Percentiles rank a stretch among this genome's conserved stretches.
phyloP scores from a whole-genome alignment of 30 jellyfish, hydroid and myxozoan species.

The Pseudorhiza aurosa region DNA sequence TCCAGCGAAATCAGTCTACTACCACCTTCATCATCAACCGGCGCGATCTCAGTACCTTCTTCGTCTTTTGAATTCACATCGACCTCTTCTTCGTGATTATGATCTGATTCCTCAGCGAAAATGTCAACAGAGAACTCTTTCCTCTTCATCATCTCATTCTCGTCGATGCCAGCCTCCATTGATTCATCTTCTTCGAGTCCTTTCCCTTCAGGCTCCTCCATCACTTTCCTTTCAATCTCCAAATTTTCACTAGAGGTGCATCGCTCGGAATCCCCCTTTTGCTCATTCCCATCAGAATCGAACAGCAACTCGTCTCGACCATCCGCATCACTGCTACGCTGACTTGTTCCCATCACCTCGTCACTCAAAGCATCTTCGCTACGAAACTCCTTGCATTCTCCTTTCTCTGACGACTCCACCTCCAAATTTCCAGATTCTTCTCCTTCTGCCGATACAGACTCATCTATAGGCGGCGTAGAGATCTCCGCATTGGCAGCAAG shows the following conservation, averaged over 20 bases:
- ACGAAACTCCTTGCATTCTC: not conserved
- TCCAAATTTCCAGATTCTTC: not conserved
- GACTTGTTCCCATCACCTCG: not conserved
- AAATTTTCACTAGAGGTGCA: not conserved
- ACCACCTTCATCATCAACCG: not conserved
- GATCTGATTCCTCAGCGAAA: slow-evolving; percentile 37
- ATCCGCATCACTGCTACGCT: not conserved
- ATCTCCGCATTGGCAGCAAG: no score
- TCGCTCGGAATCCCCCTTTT: not conserved
- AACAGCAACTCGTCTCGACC: not conserved
- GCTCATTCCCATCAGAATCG: not conserved
- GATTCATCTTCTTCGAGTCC: not conserved
- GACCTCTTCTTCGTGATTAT: slow-evolving; percentile 16
- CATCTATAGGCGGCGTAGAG: no score
- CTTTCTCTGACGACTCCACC: not conserved
- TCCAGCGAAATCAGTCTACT: not conserved
- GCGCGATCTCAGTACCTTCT: not conserved
- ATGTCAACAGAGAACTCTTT: slow-evolving; percentile 51
- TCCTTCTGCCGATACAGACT: not conserved
- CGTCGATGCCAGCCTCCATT: not conserved
- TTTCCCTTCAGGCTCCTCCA: not conserved
- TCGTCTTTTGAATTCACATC: slow-evolving; percentile 1
- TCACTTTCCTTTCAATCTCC: not conserved
- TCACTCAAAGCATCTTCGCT: not conserved
- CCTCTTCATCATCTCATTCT: not conserved